A percentile compares a stretch with the other conserved stretches of the same genome.
phyloP scores from a whole-genome alignment of 2,888 invertebrate species.

The Pseudoips prasinana region DNA sequence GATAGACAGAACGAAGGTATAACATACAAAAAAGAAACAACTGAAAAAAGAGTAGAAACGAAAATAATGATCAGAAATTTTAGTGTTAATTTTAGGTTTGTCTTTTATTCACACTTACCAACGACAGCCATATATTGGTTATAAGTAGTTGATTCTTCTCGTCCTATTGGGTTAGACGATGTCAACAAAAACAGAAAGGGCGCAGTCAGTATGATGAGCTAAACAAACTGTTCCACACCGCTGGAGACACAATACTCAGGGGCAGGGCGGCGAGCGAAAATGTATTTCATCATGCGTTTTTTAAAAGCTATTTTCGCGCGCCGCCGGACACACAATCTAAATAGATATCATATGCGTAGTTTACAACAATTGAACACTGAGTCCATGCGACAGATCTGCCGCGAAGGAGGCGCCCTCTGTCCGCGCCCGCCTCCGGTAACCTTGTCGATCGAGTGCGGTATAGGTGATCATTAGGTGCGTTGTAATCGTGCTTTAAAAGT shows the following conservation, averaged over 20 bases:
- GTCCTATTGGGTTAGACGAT: conserved; percentile 89
- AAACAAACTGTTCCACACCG: conserved; percentile 66
- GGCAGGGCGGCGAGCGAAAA: conserved; percentile 54
- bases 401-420: conserved; percentile 65
- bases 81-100: conserved; percentile 79
- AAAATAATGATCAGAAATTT: conserved; percentile 69
- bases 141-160: conserved; percentile 98
- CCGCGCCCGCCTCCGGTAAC: conserved; percentile 69
- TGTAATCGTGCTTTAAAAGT: conserved; percentile 35
- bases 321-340: conserved; percentile 71
- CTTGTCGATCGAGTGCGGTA: conserved; percentile 40
- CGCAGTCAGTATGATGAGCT: conserved; percentile 79
- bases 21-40: conserved; percentile 43
- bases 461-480: conserved; percentile 34
- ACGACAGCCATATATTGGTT: conserved; percentile 97
- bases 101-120: conserved; percentile 90
- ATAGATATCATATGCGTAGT: conserved; percentile 52
- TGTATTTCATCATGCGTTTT: conserved; percentile 47
- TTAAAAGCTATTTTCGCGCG: conserved; percentile 50
- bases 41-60: conserved; percentile 52
- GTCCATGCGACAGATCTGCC: conserved; percentile 76
- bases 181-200: conserved; percentile 87
- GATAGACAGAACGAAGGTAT: conserved; percentile 42
- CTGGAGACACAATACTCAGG: conserved; percentile 60
- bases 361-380: conserved; percentile 76